Evolutionary conservation across 2,888 invertebrate species (phyloP).

Genomic region (Ceriagrion tenellum): DNA sequence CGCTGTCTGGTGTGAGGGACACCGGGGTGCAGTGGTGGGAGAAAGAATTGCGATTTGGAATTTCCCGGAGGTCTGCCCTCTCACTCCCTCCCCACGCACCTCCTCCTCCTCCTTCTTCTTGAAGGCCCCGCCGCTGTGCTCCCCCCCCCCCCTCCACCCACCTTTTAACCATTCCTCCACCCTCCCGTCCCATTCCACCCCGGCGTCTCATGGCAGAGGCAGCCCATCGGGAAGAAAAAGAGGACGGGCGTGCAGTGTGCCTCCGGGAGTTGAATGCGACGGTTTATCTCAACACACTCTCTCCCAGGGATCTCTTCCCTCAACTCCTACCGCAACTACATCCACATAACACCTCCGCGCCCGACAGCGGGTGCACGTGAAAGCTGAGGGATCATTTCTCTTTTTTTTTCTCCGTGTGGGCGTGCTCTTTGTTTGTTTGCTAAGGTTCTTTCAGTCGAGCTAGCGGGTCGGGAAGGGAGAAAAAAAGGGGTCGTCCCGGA

Average conservation of each 20-base stretch:
- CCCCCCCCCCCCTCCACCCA: not conserved
- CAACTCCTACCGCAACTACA: not conserved
- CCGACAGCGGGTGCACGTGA: too few relatives aligned
- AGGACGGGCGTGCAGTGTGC: not conserved
- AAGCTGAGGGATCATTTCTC: too few relatives aligned
- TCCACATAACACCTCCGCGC: too few relatives aligned
- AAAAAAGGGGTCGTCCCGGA: not conserved
- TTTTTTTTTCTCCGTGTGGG: not conserved
- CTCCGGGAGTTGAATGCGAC: not conserved
- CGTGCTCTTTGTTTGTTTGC: not conserved
- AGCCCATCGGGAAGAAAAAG: not conserved
- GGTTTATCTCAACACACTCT: not conserved
- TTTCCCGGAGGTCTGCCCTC: slow-evolving; percentile 52
- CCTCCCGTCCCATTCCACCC: too few relatives aligned
- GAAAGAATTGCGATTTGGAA: slow-evolving; percentile 60
- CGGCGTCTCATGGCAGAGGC: too few relatives aligned
- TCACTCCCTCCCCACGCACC: not conserved
- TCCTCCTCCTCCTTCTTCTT: too few relatives aligned
- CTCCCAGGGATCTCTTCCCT: not conserved
- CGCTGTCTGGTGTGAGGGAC: not conserved
- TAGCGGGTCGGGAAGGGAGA: not conserved
- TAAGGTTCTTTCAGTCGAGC: not conserved
- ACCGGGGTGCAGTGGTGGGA: not conserved
- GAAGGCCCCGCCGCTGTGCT: not conserved
- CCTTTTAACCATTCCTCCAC: too few relatives aligned